Evolutionary conservation across 2,113 vertebrate genomes (phyloP), one percentile per base, ranked within the genome.

Genomic region (Rattus rattus): DNA sequence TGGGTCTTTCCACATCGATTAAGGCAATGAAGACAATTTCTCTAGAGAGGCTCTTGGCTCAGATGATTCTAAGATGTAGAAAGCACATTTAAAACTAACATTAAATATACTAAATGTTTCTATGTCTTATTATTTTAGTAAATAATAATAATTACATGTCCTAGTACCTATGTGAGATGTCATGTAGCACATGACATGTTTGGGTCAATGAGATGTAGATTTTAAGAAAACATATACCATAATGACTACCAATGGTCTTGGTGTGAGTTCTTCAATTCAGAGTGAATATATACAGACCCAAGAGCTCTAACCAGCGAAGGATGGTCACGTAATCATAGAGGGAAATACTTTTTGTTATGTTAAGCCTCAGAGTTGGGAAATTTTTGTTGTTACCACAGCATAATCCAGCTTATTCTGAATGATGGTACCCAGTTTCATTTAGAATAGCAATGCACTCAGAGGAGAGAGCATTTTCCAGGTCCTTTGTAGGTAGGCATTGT

Each of bases 371-470:
- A 49, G 65, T 81, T 75, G 19, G 52, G 63, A 36, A 5, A 49
- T 52, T 69, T 17, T 39, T 33, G 69, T 86, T 65, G 39, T 54
- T 91, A 75, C 2, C 94, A 52, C 4, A 36, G 17, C 67, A 54
- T 63, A 73, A 84, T n/a, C 28, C 36, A 67, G 7, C 59, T 97
- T 84, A 61, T 94, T 95, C 47, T 92, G 39, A 67, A n/a, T 28
- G 26, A 83, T 61, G 10, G 24, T 54, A 19, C 16, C 24, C 76
- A 54, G 10, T 83, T 97, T 96, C 69, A 92, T 92, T 80, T n/a
- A 61, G 26, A 39, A 33, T 26, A 16, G 33, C 39, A 76, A 81
- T 73, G 28, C 1, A 47, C 49, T 90, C 47, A 95, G 59, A 61
- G 73, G 33, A 92, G 9, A n/a, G 73, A 47, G 33, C 4, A 43